Conservation (phyloP, 2,797 vertebrate genomes). For the Mycteria americana region DNA sequence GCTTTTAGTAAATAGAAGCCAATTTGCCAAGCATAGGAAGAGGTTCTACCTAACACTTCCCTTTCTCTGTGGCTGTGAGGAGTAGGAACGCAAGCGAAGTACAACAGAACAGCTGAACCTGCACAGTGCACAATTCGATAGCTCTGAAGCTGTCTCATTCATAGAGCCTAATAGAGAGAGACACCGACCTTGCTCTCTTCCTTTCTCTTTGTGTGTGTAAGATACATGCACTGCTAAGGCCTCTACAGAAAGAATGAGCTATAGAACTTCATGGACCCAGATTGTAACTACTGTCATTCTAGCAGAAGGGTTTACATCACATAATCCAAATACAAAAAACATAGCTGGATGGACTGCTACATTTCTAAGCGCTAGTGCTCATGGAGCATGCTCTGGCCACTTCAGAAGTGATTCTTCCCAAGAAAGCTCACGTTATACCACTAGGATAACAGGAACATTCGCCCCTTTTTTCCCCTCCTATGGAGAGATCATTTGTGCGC, state of each 20-base stretch:
- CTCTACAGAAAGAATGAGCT: neutral
- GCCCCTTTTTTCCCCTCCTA: neutral
- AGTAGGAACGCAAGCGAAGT: neutral
- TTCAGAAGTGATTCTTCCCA: neutral
- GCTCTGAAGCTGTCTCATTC: neutral
- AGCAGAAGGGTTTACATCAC: neutral
- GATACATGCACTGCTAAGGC: neutral
- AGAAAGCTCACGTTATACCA: neutral
- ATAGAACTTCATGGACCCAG: neutral
- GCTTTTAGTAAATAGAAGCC: neutral
- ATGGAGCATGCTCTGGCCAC: neutral
- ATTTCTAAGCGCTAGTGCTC: neutral
- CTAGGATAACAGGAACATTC: neutral
- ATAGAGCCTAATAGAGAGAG: neutral
- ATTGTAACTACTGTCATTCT: too few species aligned
- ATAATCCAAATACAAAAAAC: neutral
- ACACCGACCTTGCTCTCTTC: neutral
- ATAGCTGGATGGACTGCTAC: neutral
- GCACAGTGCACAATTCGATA: neutral
- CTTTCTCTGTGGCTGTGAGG: neutral
- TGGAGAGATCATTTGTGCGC: neutral
- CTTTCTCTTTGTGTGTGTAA: neutral
- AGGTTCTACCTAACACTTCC: neutral
- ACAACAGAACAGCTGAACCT: neutral
- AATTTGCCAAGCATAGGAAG: neutral